Percentiles rank a stretch among this genome's conserved stretches.
Conservation (phyloP, 2,888 invertebrate genomes). For the Uropetala carovei region DNA sequence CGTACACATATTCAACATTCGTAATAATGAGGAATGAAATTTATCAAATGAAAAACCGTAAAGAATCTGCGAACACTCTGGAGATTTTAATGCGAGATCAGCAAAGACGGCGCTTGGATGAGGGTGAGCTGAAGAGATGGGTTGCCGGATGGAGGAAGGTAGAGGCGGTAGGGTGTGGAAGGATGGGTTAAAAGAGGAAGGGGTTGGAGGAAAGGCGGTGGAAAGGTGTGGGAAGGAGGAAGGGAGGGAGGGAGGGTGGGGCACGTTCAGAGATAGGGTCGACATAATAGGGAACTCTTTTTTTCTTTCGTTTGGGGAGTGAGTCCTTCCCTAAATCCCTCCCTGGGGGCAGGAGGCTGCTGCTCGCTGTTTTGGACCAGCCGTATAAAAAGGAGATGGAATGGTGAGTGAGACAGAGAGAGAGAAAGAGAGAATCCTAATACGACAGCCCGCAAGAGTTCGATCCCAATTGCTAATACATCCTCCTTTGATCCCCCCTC, state of each 20-base stretch:
- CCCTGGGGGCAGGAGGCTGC: conserved; percentile 33
- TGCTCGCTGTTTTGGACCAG: conserved; percentile 39
- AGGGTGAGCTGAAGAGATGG: neutral
- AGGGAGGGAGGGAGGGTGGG: neutral
- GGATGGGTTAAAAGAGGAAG: neutral
- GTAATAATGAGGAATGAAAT: no score
- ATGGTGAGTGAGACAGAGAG: neutral
- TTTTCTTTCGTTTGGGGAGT: neutral
- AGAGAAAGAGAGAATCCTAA: conserved; percentile 49
- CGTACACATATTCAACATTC: no score
- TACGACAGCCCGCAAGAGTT: conserved; percentile 11
- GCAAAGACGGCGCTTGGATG: neutral
- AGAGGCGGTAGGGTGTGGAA: neutral
- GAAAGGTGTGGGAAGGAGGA: no score
- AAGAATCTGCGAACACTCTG: neutral
- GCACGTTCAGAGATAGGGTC: conserved; percentile 9
- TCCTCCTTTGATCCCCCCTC: conserved; percentile 28
- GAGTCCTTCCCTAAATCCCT: conserved; percentile 25
- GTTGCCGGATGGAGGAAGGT: neutral
- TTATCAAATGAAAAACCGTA: no score
- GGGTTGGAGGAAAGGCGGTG: neutral
- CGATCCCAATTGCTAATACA: conserved; percentile 53
- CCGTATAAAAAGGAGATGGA: conserved; percentile 37
- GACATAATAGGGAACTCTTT: conserved; percentile 17
- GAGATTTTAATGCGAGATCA: neutral